These are phyloP conservation scores for Porites evermanni DNA, from an alignment of 92 coral and sea anemone species.

Conservation along the genomic window DNA sequence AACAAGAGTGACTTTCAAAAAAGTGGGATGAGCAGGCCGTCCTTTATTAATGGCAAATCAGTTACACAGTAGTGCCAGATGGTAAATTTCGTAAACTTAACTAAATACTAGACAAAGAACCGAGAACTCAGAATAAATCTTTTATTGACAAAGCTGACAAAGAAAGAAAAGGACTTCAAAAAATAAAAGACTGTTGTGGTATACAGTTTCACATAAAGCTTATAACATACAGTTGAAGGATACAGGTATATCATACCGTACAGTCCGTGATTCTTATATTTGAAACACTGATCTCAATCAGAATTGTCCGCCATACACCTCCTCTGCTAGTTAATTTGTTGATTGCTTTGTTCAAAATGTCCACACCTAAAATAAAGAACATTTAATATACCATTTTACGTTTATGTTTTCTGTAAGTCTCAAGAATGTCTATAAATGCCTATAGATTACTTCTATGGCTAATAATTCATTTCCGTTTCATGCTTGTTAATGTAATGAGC, in stretches of 20 bases:
- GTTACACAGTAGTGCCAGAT: no score
- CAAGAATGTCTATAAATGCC: no score
- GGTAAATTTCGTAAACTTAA: no score
- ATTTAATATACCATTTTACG: background rate
- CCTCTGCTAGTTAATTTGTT: slow-evolving; percentile 74
- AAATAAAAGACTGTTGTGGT: background rate
- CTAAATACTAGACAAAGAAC: no score
- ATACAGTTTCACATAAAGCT: background rate
- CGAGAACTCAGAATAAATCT: no score
- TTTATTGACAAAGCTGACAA: no score
- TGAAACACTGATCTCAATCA: slow-evolving; percentile 92
- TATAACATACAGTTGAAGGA: background rate
- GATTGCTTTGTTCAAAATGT: slow-evolving; percentile 90
- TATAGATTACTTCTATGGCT: no score
- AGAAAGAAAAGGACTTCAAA: no score
- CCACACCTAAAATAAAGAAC: slow-evolving; percentile 69
- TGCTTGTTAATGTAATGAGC: no score
- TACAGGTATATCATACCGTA: slow-evolving; percentile 48
- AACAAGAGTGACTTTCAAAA: background rate
- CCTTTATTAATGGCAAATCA: no score
- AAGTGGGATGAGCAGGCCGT: no score
- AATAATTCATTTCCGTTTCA: no score
- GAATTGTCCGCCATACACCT: slow-evolving; percentile 83
- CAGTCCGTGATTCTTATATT: slow-evolving; percentile 92
- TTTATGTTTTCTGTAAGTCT: background rate